Conservation (phyloP, 1,140 invertebrate species). For the Brevipalpus yothersi region DNA sequence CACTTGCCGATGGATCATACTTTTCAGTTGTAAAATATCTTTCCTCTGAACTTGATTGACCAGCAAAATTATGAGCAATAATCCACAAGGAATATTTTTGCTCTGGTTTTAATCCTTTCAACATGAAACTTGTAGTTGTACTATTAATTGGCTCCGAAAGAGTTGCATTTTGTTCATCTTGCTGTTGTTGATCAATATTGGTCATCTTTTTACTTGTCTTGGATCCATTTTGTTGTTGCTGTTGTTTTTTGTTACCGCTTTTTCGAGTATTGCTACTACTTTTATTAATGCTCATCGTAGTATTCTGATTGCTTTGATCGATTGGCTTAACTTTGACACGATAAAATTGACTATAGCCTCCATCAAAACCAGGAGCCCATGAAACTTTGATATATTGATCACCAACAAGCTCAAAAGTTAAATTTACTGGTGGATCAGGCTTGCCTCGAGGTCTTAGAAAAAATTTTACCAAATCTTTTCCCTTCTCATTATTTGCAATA, state of each 20-base stretch:
- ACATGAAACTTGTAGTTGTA: no score
- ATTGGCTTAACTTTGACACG: constrained; percentile 37
- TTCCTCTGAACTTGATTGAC: not conserved
- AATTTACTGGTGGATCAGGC: constrained; percentile 50
- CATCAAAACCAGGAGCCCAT: constrained; percentile 83
- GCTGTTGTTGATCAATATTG: no score
- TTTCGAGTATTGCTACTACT: not conserved
- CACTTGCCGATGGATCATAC: not conserved
- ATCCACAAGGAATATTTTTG: not conserved
- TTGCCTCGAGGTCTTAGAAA: constrained; percentile 21
- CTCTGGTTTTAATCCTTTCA: not conserved
- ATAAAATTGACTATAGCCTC: constrained; percentile 57
- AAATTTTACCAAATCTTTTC: not conserved
- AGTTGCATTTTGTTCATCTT: no score
- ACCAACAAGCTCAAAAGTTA: constrained; percentile 58
- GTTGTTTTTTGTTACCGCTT: not conserved
- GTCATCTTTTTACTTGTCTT: not conserved
- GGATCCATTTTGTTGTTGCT: not conserved
- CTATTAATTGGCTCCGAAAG: no score
- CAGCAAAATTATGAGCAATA: not conserved
- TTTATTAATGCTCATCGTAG: not conserved
- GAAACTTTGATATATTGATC: constrained; percentile 51
- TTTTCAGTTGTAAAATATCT: not conserved
- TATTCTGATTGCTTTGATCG: constrained; percentile 1
- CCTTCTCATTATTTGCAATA: constrained; percentile 2